Evolutionary conservation across 2,888 invertebrate genomes (phyloP).

Genomic region (Polydrusus cervinus): DNA sequence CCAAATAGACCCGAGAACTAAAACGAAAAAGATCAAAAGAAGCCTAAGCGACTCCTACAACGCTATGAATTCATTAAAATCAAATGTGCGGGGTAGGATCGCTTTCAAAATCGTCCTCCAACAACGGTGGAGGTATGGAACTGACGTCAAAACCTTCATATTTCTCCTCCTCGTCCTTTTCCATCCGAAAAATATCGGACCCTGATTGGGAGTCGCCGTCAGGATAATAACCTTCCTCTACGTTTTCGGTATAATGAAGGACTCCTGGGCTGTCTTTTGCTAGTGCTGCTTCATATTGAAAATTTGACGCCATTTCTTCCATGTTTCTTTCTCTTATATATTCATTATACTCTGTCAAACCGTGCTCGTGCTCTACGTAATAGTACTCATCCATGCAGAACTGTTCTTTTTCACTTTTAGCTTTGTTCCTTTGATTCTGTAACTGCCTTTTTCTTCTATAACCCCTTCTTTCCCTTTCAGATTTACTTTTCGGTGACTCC

Average conservation of each 20-base stretch:
- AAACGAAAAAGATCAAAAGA: constrained; percentile 57
- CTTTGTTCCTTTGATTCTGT: constrained; percentile 73
- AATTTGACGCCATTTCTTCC: constrained; percentile 67
- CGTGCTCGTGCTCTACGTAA: constrained; percentile 65
- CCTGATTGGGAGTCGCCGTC: constrained; percentile 75
- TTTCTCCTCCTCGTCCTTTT: constrained; percentile 73
- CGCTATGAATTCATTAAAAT: constrained; percentile 66
- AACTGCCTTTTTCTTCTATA: constrained; percentile 80
- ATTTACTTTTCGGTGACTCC: constrained; percentile 77
- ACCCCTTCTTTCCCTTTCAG: constrained; percentile 76
- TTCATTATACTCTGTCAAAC: constrained; percentile 66
- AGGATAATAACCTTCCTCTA: constrained; percentile 79
- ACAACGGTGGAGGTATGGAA: constrained; percentile 84
- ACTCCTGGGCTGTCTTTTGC: constrained; percentile 61
- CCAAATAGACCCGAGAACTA: constrained; percentile 54
- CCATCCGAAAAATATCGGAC: constrained; percentile 71
- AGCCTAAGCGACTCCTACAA: constrained; percentile 57
- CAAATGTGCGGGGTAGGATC: constrained; percentile 68
- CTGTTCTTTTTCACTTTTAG: constrained; percentile 73
- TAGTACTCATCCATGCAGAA: constrained; percentile 67
- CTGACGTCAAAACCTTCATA: constrained; percentile 86
- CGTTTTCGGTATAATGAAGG: constrained; percentile 63
- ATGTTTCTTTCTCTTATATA: constrained; percentile 66
- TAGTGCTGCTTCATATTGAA: constrained; percentile 65
- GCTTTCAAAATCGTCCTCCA: constrained; percentile 83